These are phyloP conservation scores for Sipha flava DNA, from an alignment of 1,140 invertebrate species.

Conservation along the genomic window DNA sequence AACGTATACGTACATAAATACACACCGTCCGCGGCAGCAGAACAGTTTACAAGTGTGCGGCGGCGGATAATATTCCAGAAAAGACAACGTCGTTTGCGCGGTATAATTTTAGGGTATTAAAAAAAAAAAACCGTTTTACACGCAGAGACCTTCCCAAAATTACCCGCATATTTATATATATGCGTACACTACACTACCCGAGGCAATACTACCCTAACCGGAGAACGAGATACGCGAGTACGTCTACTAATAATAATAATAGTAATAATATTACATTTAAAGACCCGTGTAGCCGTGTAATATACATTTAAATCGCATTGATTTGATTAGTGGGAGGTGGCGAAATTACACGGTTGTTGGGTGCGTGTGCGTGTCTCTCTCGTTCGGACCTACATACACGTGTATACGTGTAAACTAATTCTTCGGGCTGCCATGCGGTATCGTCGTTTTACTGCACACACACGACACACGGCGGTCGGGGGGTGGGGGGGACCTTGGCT, in stretches of 20 bases:
- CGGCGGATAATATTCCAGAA: background rate
- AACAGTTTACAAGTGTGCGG: too few species aligned
- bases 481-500: background rate
- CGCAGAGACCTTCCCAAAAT: background rate
- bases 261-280: background rate
- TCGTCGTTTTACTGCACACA: background rate
- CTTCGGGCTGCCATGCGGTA: background rate
- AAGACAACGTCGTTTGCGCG: background rate
- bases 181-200: background rate
- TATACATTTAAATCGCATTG: background rate
- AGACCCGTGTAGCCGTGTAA: background rate
- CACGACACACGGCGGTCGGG: background rate
- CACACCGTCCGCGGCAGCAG: background rate
- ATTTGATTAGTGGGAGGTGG: constrained; percentile 28
- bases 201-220: background rate
- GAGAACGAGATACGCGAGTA: background rate
- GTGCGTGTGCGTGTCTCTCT: constrained; percentile 9
- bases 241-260: background rate
- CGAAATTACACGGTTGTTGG: constrained; percentile 31
- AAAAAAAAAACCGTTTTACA: background rate
- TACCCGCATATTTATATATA: background rate
- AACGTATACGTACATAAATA: background rate
- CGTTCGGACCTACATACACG: background rate
- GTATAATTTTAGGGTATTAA: background rate
- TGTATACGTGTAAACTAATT: background rate